Conservation (phyloP, 35 echinoderm and acorn worm species). For the Apostichopus parvimensis region DNA sequence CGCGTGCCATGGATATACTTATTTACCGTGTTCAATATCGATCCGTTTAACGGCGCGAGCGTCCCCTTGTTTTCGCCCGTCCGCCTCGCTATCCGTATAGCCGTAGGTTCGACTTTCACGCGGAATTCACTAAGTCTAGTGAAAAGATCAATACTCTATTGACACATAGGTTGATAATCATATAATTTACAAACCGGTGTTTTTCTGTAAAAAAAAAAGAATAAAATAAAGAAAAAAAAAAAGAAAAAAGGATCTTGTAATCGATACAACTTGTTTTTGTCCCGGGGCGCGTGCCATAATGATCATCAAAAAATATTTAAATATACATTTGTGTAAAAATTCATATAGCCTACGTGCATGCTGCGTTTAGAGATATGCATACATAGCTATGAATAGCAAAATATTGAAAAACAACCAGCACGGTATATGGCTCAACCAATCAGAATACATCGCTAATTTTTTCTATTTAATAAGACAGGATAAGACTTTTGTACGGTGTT, state of each 20-base stretch:
- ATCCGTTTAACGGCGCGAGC: constrained; percentile 7
- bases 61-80: background rate
- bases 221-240: background rate
- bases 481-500: too few relatives aligned
- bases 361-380: too few relatives aligned
- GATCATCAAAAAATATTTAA: background rate
- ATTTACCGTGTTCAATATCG: constrained; percentile 10
- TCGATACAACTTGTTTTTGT: constrained; percentile 1
- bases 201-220: background rate
- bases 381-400: too few relatives aligned
- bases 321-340: background rate
- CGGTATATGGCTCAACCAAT: too few relatives aligned
- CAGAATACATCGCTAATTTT: too few relatives aligned
- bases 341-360: background rate
- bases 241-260: background rate
- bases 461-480: too few relatives aligned
- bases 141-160: constrained; percentile 5
- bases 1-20: constrained; percentile 23
- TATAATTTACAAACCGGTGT: constrained; percentile 5
- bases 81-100: background rate
- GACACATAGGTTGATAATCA: constrained; percentile 39
- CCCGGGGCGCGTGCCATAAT: background rate
- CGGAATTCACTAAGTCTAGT: constrained; percentile 27
- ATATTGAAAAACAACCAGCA: too few relatives aligned
- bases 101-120: constrained; percentile 13